phyloP scores from a whole-genome alignment of 2,113 vertebrate species.

The Nothocercus nigrocapillus region DNA sequence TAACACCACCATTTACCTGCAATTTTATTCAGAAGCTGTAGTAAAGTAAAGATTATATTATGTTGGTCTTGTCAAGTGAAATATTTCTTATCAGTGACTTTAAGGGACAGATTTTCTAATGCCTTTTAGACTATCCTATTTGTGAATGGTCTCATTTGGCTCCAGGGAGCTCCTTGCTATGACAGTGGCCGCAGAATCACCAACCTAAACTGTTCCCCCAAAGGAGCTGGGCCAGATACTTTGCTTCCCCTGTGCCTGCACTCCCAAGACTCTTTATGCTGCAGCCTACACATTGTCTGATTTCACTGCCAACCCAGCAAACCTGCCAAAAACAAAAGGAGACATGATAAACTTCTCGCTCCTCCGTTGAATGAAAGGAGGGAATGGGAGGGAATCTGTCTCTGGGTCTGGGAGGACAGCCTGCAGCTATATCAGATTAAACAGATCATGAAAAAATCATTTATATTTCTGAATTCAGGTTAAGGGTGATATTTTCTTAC shows the following conservation, averaged over 20 bases:
- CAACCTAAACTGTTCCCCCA: not conserved
- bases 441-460: too few relatives aligned
- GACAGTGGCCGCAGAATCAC: accelerated
- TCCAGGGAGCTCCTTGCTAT: not conserved
- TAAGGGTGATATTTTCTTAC: not conserved
- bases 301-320: not conserved
- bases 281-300: accelerated
- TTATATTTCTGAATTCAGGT: not conserved
- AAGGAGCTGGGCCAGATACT: not conserved
- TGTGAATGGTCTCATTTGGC: not conserved
- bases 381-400: not conserved
- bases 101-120: not conserved
- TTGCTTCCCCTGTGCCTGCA: accelerated
- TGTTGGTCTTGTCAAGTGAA: slow-evolving; percentile 3
- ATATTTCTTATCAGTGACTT: slow-evolving; percentile 16
- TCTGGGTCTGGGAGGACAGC: not conserved
- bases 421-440: not conserved
- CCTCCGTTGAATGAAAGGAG: not conserved
- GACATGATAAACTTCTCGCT: not conserved
- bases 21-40: slow-evolving; percentile 11
- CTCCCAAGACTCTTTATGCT: accelerated
- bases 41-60: slow-evolving; percentile 17
- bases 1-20: not conserved
- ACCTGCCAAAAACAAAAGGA: not conserved
- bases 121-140: not conserved